Evolutionary conservation across 2,113 vertebrate genomes (phyloP), one percentile per base, ranked within the genome.

Genomic region (Nettapus auritus): DNA sequence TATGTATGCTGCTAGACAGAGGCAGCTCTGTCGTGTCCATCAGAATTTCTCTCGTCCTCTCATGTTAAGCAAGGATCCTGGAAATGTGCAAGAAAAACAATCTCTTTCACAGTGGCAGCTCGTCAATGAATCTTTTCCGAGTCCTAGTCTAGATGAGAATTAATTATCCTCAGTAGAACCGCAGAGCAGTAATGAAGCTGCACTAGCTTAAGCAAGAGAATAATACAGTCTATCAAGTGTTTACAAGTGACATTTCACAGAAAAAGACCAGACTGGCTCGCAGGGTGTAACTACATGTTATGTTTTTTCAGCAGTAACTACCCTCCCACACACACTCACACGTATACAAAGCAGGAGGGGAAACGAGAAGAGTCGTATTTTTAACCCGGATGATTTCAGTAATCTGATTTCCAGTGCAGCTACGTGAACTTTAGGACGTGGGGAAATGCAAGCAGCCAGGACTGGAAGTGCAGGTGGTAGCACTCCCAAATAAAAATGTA

Each of bases 311-410:
- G 88, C 42, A 75, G 66, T 42, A 91, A 59, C 76, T 59, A 59
- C 73, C 88, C 80, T 90, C 76, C 79, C 93, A 93, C 85, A 83
- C 91, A 92, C n/a, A 16, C 62, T 60, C 52, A 57, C 70, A 87
- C 42, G 48, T 66, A 87, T 34, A 57, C 66, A 46, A 57, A 80
- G 31, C 8, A 29, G 25, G 55, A 88, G 17, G 76, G 82, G 88
- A 87, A 88, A 77, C 13, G 52, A 82, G 62, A 69, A 83, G 16
- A 56, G 55, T 88, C 20, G 18, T 71, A 90, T 89, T 94, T 94
- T 66, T 71, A 96, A 92, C 71, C n/a, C 28, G 57, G 52, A 83
- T 29, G 44, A 93, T 80, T 93, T 90, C 50, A 55, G 92, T 50
- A 90, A 67, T 67, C 68, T 50, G 78, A 69, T 77, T 85, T 70